Evolutionary conservation across 2,113 vertebrate species (phyloP).

Genomic region (Scophthalmus maximus): DNA sequence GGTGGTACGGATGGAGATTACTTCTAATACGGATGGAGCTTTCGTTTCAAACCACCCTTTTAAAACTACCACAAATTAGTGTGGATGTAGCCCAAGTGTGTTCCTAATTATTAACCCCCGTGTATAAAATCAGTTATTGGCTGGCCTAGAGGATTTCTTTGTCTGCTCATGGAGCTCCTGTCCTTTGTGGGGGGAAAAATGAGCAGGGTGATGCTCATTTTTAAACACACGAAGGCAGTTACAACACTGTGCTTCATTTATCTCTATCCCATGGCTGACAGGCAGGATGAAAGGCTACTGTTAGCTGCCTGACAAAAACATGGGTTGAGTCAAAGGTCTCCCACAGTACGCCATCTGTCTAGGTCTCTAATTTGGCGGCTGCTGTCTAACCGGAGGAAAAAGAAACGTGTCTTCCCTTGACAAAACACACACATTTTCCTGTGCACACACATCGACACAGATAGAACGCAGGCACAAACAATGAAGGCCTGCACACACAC

Average conservation of each 20-base stretch:
- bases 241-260: slow-evolving; percentile 44
- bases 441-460: neutral
- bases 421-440: slow-evolving; percentile 20
- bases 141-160: neutral
- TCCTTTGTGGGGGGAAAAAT: slow-evolving; percentile 18
- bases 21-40: no score
- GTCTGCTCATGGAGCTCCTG: neutral
- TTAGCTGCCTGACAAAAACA: slow-evolving; percentile 67
- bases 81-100: no score
- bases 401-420: slow-evolving; percentile 34
- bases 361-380: slow-evolving; percentile 54
- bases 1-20: no score
- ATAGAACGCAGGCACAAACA: neutral
- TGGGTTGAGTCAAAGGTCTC: slow-evolving; percentile 71
- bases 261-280: slow-evolving; percentile 52
- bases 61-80: neutral
- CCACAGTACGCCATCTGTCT: slow-evolving; percentile 64
- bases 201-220: slow-evolving; percentile 31
- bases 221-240: slow-evolving; percentile 36
- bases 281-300: slow-evolving; percentile 65
- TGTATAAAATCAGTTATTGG: neutral
- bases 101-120: no score
- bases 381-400: slow-evolving; percentile 10
- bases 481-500: neutral
- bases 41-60: neutral